Base-by-base conservation (phyloP, 2,797 vertebrate genomes). In the Enteromius thamalakanensis region DNA sequence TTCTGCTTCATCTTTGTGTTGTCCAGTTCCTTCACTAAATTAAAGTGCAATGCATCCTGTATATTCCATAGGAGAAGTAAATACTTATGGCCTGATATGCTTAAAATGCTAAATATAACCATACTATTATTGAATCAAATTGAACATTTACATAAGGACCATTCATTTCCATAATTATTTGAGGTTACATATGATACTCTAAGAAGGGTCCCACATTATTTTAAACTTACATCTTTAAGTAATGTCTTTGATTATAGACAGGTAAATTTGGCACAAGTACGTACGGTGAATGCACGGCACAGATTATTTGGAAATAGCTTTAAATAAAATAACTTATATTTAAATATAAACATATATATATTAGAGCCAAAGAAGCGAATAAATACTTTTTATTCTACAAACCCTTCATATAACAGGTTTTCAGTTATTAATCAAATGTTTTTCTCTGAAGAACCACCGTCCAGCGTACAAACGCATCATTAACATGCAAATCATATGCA, bases 401-500 rank as follows among this genome's bases (percentile, higher is more conserved):
- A 23, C 8, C 1, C 4, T 55, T 12, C 8, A 60, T 42, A 47
- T 34, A 40, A 84, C 4, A 67, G 81, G 80, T 65, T 77, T 91
- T 91, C 29, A 92, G 84, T 92, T 92, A 92, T 93, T 93, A 89
- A 91, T 91, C 82, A 45, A 70, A 79, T 70, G 86, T 79, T 87
- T 90, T 90, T 79, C 89, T 82, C 81, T 86, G 79, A 87, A 34
- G 76, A 87, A 89, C 55, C 90, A 78, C 81, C 86, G 68, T 89
- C 85, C 86, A 81, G 83, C 89, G 89, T 88, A 85, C 79, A 79
- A 90, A 90, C 88, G 89, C 83, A 79, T 7, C 87, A 91, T 92
- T 90, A 92, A 80, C 87, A 93, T 92, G 91, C 90, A 92, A 92
- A 92, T 76, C 47, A 55, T 89, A 92, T 91, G 86, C 88, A 89